These are phyloP conservation scores for Malacoraja senta DNA, from an alignment of 2,797 vertebrate species.

Conservation along the genomic window DNA sequence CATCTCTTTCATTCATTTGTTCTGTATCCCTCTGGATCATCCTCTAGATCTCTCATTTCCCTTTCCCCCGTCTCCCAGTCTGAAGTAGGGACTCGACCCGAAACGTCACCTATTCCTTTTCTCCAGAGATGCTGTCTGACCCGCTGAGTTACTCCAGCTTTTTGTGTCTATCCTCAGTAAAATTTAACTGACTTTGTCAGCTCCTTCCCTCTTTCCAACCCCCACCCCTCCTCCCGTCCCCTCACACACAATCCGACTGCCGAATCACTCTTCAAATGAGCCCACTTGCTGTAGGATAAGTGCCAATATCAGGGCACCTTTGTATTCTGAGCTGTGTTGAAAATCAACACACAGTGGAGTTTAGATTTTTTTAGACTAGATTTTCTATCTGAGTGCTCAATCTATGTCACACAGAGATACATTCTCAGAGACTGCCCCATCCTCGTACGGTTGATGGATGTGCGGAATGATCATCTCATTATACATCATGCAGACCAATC, in stretches of 20 bases:
- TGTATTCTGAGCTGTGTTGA: background rate
- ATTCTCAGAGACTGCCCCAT: background rate
- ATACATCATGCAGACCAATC: background rate
- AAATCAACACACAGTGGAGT: background rate
- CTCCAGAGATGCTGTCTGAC: too few species aligned
- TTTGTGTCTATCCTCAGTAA: too few species aligned
- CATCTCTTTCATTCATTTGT: too few species aligned
- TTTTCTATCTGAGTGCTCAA: background rate
- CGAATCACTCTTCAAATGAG: background rate
- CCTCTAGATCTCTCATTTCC: too few species aligned
- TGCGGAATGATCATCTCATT: background rate
- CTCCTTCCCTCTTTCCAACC: too few species aligned
- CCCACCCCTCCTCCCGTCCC: too few species aligned
- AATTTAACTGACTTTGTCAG: background rate
- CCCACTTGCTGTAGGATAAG: background rate
- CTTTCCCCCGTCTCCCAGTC: too few species aligned
- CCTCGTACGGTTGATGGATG: too few species aligned
- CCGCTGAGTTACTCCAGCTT: too few species aligned
- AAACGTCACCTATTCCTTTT: too few species aligned
- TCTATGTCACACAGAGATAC: background rate
- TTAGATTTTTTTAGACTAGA: slow-evolving; percentile 9
- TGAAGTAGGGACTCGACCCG: too few species aligned
- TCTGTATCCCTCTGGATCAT: too few species aligned
- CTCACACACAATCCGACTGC: background rate
- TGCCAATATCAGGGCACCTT: background rate